These are phyloP conservation scores for Idris sp. DNA, from an alignment of 1,140 invertebrate species.

Conservation along the genomic window DNA sequence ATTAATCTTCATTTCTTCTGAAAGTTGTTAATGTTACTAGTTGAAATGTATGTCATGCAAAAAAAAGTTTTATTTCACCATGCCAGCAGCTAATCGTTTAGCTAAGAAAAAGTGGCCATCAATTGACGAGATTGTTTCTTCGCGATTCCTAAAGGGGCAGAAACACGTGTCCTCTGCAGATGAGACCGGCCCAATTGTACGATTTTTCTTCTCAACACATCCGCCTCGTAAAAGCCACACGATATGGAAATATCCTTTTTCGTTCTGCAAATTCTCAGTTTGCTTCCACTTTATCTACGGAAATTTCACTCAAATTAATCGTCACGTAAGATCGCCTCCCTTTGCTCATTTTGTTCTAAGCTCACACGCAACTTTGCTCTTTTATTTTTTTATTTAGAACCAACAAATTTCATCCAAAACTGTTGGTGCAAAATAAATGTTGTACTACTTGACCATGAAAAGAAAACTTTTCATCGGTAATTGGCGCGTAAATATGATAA, in stretches of 20 bases:
- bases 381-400: no score
- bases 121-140: constrained; percentile 36
- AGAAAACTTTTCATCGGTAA: constrained; percentile 15
- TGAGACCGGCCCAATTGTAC: no score
- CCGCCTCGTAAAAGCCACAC: constrained; percentile 55
- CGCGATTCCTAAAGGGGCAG: constrained; percentile 27
- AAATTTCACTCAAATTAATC: constrained; percentile 61
- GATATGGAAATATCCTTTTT: constrained; percentile 56
- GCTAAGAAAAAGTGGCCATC: constrained; percentile 25
- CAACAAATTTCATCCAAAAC: no score
- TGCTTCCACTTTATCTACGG: constrained; percentile 31
- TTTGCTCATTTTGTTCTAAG: constrained; percentile 20
- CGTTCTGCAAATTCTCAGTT: constrained; percentile 36
- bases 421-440: no score
- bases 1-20: constrained; percentile 8
- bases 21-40: constrained; percentile 19
- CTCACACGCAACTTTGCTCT: background rate
- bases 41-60: constrained; percentile 32
- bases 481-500: background rate
- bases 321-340: constrained; percentile 52
- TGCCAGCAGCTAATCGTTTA: constrained; percentile 14
- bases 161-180: constrained; percentile 64
- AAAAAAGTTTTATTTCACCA: constrained; percentile 11
- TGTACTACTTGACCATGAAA: constrained; percentile 10
- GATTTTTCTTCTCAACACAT: constrained; percentile 67